phyloP scores from a whole-genome alignment of 2,113 vertebrate genomes.

The Lophius piscatorius region DNA sequence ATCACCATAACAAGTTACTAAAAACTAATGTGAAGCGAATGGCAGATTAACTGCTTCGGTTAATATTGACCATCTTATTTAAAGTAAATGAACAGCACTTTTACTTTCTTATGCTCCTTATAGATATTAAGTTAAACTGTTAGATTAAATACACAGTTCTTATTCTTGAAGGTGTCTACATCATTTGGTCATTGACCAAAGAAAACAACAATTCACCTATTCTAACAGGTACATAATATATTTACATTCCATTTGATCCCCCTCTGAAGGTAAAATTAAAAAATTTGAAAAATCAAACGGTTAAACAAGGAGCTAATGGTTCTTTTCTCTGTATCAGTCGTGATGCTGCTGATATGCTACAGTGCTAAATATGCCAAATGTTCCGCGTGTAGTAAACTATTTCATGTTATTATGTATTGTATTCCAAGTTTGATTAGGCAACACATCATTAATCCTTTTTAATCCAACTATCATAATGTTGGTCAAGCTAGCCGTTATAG shows the following conservation, averaged over 20 bases:
- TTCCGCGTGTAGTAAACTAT: background rate
- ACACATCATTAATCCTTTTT: background rate
- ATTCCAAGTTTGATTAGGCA: background rate
- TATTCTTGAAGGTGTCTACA: too few relatives aligned
- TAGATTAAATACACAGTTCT: too few relatives aligned
- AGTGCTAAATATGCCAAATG: background rate
- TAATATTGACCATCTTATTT: too few relatives aligned
- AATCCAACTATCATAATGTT: background rate
- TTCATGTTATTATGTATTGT: too few relatives aligned
- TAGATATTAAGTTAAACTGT: too few relatives aligned
- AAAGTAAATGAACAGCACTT: too few relatives aligned
- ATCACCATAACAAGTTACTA: background rate
- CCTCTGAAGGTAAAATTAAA: background rate
- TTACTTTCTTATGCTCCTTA: too few relatives aligned
- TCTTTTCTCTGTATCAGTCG: background rate
- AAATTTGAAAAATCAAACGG: background rate
- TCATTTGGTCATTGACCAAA: background rate
- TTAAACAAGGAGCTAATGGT: background rate
- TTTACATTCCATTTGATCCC: background rate
- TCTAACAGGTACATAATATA: background rate
- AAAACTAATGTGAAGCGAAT: background rate
- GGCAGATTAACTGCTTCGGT: background rate
- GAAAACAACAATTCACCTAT: too few relatives aligned
- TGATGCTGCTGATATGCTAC: background rate
- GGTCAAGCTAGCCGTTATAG: background rate